Evolutionary conservation across 2,888 invertebrate species (phyloP).

Genomic region (Chromoteleia sp.): DNA sequence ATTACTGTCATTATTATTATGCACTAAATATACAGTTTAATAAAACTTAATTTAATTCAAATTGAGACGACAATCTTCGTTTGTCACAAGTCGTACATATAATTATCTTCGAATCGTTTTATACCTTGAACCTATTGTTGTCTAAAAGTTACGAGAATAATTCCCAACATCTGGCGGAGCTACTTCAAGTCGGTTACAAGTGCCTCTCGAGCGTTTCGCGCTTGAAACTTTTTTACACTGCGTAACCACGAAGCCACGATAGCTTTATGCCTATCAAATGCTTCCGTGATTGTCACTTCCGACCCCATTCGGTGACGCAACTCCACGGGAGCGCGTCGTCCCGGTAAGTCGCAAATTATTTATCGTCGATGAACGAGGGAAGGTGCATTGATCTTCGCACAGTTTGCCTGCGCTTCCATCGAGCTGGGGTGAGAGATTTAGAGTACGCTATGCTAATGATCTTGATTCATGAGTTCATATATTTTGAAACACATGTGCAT

Average conservation of each 20-base stretch:
- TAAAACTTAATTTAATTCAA: not conserved
- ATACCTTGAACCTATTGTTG: conserved; percentile 34
- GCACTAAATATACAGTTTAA: not conserved
- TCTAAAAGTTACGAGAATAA: conserved; percentile 53
- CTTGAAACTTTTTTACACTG: conserved; percentile 60
- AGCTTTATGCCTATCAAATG: conserved; percentile 62
- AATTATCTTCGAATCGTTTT: conserved; percentile 42
- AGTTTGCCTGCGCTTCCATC: conserved; percentile 36
- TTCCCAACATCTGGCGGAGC: conserved; percentile 57
- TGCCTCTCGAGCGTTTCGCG: conserved; percentile 53
- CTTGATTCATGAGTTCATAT: conserved; percentile 70
- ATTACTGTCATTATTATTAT: no score
- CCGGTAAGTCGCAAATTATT: conserved; percentile 70
- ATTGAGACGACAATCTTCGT: not conserved
- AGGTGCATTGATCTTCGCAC: conserved; percentile 68
- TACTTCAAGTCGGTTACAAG: conserved; percentile 59
- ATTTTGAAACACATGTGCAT: conserved; percentile 66
- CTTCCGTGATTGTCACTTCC: conserved; percentile 67
- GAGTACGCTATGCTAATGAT: conserved; percentile 67
- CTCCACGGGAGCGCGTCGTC: conserved; percentile 62
- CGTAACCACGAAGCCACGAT: conserved; percentile 64
- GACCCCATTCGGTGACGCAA: conserved; percentile 66
- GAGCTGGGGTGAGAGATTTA: conserved; percentile 59
- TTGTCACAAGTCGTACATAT: not conserved
- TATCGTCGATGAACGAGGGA: conserved; percentile 66